Percentiles rank a stretch among this genome's conserved stretches.
Evolutionary conservation across 2,113 vertebrate genomes (phyloP).

Genomic region (Pomatostomus ruficeps): DNA sequence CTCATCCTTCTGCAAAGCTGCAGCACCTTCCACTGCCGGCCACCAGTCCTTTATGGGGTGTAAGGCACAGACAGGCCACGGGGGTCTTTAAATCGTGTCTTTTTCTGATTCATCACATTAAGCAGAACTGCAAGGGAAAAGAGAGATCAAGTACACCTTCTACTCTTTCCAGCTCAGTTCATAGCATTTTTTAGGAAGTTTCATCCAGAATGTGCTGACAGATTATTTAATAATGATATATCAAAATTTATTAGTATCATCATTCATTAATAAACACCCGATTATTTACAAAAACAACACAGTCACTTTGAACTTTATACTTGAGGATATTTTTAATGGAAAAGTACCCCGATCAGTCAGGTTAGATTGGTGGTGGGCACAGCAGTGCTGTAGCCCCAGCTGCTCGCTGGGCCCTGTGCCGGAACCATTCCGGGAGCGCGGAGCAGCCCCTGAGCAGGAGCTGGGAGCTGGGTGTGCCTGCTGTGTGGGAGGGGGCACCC

Average conservation of each 20-base stretch:
- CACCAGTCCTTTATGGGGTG: neutral
- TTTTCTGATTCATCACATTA: neutral
- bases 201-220: neutral
- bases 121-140: neutral
- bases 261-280: neutral
- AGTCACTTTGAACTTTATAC: neutral
- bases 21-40: neutral
- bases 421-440: neutral
- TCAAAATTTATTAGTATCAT: neutral
- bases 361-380: neutral
- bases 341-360: neutral
- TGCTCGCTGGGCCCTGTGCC: accelerated
- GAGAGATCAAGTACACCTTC: neutral
- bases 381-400: neutral
- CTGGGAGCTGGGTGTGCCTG: accelerated
- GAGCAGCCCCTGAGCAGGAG: neutral
- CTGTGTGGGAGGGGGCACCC: accelerated
- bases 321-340: neutral
- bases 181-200: neutral
- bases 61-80: neutral
- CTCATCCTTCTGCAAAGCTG: neutral
- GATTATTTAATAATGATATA: neutral
- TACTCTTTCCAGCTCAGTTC: neutral
- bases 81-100: neutral
- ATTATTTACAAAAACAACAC: neutral